These are phyloP conservation scores for Onchidella celtica DNA, from an alignment of 2,888 invertebrate genomes.

Conservation along the genomic window DNA sequence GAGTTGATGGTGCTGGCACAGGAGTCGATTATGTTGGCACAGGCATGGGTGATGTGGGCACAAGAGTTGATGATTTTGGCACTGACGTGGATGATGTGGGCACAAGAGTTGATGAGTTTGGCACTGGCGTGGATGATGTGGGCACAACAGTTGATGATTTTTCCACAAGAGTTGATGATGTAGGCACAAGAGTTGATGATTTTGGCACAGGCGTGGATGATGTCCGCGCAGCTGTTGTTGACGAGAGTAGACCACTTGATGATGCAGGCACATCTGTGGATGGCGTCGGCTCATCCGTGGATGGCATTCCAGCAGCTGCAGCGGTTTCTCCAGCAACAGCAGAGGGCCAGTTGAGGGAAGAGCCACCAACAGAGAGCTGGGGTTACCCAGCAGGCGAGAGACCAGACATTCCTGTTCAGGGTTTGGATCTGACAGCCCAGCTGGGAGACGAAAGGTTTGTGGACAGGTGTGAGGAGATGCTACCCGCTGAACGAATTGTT, in stretches of 20 bases:
- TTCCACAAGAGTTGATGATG: not conserved
- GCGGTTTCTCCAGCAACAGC: not conserved
- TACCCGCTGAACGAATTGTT: not conserved
- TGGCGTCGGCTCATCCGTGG: not conserved
- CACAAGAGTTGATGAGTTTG: too few relatives aligned
- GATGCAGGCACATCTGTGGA: not conserved
- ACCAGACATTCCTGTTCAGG: not conserved
- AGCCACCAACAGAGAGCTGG: not conserved
- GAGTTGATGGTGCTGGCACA: too few relatives aligned
- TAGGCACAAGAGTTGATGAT: constrained; percentile 11
- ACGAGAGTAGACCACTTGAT: constrained; percentile 20
- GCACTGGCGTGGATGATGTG: not conserved
- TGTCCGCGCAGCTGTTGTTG: too few relatives aligned
- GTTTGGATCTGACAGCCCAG: constrained; percentile 23
- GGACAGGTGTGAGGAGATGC: constrained; percentile 49
- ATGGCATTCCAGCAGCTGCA: not conserved
- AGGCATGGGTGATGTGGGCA: too few relatives aligned
- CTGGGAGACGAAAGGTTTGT: constrained; percentile 42
- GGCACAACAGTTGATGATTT: not conserved
- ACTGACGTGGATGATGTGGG: too few relatives aligned
- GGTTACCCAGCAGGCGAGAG: not conserved
- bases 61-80: too few relatives aligned
- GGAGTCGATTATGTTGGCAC: too few relatives aligned
- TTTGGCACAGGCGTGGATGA: constrained; percentile 16
- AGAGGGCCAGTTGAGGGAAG: not conserved